Conservation (phyloP, 2,888 invertebrate species). For the Drosophila lacicola region DNA sequence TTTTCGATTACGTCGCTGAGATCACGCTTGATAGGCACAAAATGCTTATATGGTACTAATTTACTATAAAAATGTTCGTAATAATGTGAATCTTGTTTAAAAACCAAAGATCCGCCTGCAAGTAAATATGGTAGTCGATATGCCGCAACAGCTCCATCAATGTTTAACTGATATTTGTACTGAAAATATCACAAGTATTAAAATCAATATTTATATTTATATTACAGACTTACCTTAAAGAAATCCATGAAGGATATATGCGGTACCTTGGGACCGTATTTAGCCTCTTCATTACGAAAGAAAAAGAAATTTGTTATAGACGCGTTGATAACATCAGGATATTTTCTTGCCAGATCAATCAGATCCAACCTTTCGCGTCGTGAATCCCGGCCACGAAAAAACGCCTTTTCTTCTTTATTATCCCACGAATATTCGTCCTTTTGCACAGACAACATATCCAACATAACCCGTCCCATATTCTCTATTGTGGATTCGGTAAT, state of each 20-base stretch:
- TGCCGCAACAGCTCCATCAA: constrained; percentile 98
- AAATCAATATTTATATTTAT: neutral
- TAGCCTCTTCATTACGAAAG: constrained; percentile 92
- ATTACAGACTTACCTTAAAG: constrained; percentile 90
- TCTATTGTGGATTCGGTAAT: constrained; percentile 96
- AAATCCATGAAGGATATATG: constrained; percentile 96
- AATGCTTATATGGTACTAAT: constrained; percentile 92
- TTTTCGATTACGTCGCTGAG: constrained; percentile 92
- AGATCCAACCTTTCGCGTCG: constrained; percentile 93
- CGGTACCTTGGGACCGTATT: constrained; percentile 94
- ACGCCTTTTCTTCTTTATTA: constrained; percentile 90
- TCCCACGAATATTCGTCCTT: constrained; percentile 90
- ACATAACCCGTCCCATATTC: constrained; percentile 95
- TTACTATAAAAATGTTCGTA: constrained; percentile 97
- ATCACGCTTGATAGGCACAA: constrained; percentile 92
- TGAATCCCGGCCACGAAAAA: constrained; percentile 98
- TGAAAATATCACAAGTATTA: constrained; percentile 83
- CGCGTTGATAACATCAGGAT: constrained; percentile 94
- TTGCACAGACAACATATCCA: constrained; percentile 96
- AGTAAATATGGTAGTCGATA: constrained; percentile 97
- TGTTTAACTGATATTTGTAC: constrained; percentile 97
- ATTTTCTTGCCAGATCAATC: constrained; percentile 90
- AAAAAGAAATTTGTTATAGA: constrained; percentile 98
- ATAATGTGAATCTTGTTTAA: constrained; percentile 97
- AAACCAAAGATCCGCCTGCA: constrained; percentile 93